A percentile compares a stretch with the other conserved stretches of the same genome.
phyloP scores from a whole-genome alignment of 1,140 invertebrate genomes.

The Sycobia sp. region DNA sequence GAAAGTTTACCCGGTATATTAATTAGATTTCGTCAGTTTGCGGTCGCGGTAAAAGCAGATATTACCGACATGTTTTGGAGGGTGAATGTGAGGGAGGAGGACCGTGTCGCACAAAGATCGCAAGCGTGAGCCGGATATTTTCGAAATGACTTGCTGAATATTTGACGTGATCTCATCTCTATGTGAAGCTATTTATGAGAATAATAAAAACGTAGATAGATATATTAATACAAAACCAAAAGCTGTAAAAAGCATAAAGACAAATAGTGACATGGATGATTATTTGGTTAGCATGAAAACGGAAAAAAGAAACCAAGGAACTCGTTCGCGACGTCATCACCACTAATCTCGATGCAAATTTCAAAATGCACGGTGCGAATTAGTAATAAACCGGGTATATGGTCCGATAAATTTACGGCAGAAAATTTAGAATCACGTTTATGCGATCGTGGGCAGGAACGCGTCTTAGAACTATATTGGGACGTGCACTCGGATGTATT shows the following conservation, averaged over 20 bases:
- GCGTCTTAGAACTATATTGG: too few relatives aligned
- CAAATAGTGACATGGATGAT: background rate
- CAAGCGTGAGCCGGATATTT: background rate
- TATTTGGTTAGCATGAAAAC: background rate
- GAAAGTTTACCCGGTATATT: background rate
- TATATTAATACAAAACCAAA: background rate
- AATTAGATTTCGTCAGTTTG: background rate
- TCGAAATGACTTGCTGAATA: background rate
- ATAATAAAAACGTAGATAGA: too few relatives aligned
- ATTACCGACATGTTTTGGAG: constrained; percentile 1
- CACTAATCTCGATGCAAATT: background rate
- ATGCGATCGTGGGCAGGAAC: too few relatives aligned
- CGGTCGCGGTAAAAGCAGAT: background rate
- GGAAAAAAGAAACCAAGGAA: background rate
- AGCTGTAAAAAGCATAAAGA: constrained; percentile 4
- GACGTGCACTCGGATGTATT: too few relatives aligned
- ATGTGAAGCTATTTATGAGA: background rate
- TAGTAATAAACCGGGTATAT: background rate
- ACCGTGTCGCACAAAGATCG: background rate
- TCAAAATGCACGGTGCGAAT: background rate
- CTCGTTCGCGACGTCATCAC: too few relatives aligned
- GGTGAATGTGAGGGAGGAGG: background rate
- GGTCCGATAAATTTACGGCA: background rate
- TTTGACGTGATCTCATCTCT: constrained; percentile 9
- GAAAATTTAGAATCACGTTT: too few relatives aligned